Conservation (phyloP, 2,113 vertebrate genomes). For the Cervus canadensis region DNA sequence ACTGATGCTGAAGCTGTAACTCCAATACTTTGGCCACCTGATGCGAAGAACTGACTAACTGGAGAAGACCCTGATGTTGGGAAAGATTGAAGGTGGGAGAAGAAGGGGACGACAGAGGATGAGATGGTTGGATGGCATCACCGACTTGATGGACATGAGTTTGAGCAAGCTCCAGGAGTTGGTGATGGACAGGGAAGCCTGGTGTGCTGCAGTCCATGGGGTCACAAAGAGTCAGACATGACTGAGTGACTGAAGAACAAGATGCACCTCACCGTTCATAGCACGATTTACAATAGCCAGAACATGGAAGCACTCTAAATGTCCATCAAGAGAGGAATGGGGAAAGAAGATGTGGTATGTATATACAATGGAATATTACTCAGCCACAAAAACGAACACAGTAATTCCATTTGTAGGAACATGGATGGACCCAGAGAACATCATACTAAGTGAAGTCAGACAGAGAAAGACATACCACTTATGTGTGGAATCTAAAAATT, state of each 20-base stretch:
- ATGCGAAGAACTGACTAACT: neutral
- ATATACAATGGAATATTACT: neutral
- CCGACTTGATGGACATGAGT: neutral
- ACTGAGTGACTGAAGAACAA: neutral
- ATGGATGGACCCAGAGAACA: neutral
- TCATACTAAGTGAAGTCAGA: neutral
- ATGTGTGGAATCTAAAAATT: neutral
- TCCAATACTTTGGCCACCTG: neutral
- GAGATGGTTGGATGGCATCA: neutral
- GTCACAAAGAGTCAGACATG: neutral
- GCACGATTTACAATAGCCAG: neutral
- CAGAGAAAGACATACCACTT: neutral
- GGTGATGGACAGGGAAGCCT: neutral
- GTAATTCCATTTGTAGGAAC: neutral
- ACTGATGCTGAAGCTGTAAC: neutral
- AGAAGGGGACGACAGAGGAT: neutral
- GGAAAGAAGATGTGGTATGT: neutral
- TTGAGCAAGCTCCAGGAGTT: neutral
- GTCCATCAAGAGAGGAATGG: neutral
- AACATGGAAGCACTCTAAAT: neutral
- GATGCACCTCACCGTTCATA: accelerated
- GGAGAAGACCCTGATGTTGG: neutral
- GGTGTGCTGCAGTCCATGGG: neutral
- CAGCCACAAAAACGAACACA: neutral
- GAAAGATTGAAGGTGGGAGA: neutral